Conservation (phyloP, 2,888 invertebrate species). For the Melinopterus prodromus region DNA sequence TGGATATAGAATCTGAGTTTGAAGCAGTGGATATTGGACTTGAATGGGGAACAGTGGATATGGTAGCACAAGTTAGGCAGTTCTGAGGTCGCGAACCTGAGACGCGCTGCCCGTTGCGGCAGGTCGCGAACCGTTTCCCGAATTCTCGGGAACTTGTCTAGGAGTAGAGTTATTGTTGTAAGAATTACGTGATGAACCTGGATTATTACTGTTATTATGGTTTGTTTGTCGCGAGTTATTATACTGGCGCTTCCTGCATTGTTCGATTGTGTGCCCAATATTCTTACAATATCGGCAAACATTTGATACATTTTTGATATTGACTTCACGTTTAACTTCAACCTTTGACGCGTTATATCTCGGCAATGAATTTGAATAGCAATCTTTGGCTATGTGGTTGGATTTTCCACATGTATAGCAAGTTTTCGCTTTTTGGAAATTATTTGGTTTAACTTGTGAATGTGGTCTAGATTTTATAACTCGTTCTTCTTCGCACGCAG, state of each 20-base stretch:
- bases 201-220: neutral
- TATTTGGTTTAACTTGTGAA: neutral
- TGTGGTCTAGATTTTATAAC: neutral
- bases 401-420: constrained; percentile 5
- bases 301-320: neutral
- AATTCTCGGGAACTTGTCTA: neutral
- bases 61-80: neutral
- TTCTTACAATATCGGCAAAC: constrained; percentile 15
- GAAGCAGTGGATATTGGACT: neutral
- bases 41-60: neutral
- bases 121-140: neutral
- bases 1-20: neutral
- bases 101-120: neutral
- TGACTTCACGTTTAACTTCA: constrained; percentile 9
- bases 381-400: neutral
- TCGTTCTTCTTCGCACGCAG: constrained; percentile 8
- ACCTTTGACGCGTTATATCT: neutral
- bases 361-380: constrained; percentile 10
- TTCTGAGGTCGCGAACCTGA: neutral
- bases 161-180: neutral
- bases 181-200: neutral
- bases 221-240: constrained; percentile 8
- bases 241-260: constrained; percentile 6
- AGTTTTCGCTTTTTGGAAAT: constrained; percentile 8
- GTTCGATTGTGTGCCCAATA: constrained; percentile 14